Percentiles rank a stretch among this genome's conserved stretches.
Conservation (phyloP, 1,140 invertebrate genomes). For the Hylyphantes graminicola region DNA sequence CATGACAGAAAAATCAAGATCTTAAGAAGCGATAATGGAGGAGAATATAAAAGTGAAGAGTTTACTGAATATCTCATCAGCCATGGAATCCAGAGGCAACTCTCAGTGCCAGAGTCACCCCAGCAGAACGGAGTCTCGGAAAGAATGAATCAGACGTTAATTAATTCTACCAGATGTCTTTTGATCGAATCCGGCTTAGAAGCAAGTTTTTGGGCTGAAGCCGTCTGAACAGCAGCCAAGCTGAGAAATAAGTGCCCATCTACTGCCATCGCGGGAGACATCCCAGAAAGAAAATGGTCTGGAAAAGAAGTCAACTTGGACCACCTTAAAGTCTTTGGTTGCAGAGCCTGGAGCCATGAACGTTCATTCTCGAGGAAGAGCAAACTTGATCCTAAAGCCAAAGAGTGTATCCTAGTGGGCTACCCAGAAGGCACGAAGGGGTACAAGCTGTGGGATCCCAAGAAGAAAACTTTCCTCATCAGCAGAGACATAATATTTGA, state of each 20-base stretch:
- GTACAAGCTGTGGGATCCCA: slow-evolving; percentile 22
- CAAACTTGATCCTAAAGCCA: slow-evolving; percentile 11
- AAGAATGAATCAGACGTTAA: slow-evolving; percentile 67
- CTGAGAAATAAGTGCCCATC: slow-evolving; percentile 65
- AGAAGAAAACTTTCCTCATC: slow-evolving; percentile 20
- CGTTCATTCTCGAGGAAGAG: background rate
- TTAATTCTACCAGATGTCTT: slow-evolving; percentile 68
- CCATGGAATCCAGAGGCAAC: slow-evolving; percentile 68
- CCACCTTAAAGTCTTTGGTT: background rate
- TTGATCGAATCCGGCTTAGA: slow-evolving; percentile 66
- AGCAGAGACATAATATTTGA: slow-evolving; percentile 25
- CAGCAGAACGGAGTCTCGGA: slow-evolving; percentile 71
- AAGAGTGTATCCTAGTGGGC: slow-evolving; percentile 10
- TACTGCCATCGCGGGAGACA: background rate
- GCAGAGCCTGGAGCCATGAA: slow-evolving; percentile 7
- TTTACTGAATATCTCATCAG: slow-evolving; percentile 49
- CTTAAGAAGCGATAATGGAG: slow-evolving; percentile 56
- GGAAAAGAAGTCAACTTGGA: background rate
- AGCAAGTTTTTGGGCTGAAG: slow-evolving; percentile 69
- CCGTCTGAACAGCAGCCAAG: slow-evolving; percentile 67
- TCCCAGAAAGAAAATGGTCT: slow-evolving; percentile 7
- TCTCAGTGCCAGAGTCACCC: slow-evolving; percentile 69
- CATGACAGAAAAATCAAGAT: slow-evolving; percentile 4
- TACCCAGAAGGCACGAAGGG: slow-evolving; percentile 5
- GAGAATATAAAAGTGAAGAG: slow-evolving; percentile 45